phyloP scores from a whole-genome alignment of 2,113 vertebrate genomes.

The Diglossa brunneiventris region DNA sequence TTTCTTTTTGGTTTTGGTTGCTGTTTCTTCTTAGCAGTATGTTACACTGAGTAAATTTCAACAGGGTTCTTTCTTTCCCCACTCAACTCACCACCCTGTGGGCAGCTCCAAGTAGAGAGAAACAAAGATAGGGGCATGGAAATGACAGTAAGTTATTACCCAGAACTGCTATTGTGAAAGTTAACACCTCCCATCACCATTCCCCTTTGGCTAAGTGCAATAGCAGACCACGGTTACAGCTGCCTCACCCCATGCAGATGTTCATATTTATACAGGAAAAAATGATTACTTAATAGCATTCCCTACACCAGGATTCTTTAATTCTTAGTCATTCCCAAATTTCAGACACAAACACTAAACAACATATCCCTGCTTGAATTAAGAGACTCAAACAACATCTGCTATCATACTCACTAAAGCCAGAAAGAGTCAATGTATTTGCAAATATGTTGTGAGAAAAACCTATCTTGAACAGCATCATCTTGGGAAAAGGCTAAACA shows the following conservation, averaged over 20 bases:
- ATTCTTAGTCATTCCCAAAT: not conserved
- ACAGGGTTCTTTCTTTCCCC: not conserved
- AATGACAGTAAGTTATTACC: not conserved
- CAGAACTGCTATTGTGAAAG: not conserved
- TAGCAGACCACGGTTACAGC: not conserved
- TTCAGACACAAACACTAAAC: not conserved
- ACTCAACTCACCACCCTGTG: not conserved
- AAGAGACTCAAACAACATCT: slow-evolving; percentile 30
- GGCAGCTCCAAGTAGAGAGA: not conserved
- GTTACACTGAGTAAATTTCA: not conserved
- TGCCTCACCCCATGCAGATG: slow-evolving; percentile 10
- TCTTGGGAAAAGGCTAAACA: not conserved
- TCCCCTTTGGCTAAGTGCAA: not conserved
- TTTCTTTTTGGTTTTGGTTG: not conserved
- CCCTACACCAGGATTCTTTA: not conserved
- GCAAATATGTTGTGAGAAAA: not conserved
- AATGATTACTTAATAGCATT: not conserved
- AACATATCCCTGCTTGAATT: not conserved
- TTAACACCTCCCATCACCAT: not conserved
- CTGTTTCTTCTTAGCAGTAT: not conserved
- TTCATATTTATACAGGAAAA: not conserved
- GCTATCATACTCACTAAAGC: not conserved
- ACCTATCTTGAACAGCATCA: not conserved
- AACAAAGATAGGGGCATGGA: not conserved
- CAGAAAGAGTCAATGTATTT: not conserved